These are phyloP conservation scores for Rhea americana DNA, from an alignment of 2,113 vertebrate genomes.

Conservation along the genomic window DNA sequence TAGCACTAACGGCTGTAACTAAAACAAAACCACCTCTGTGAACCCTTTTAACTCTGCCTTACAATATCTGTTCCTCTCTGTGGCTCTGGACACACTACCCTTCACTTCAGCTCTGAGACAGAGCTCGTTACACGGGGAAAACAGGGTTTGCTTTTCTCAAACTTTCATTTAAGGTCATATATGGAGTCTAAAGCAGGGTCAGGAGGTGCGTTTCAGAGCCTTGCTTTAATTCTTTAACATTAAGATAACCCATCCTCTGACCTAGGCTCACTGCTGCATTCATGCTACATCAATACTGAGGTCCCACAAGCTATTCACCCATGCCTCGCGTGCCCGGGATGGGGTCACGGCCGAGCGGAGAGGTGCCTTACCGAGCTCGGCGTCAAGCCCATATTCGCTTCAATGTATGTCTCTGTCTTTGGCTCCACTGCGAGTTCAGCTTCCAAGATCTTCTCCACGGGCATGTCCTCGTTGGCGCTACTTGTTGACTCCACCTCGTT, in stretches of 20 bases:
- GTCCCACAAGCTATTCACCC: neutral
- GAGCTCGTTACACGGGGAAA: neutral
- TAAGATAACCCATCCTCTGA: neutral
- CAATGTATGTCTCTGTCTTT: constrained; percentile 97
- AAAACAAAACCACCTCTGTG: neutral
- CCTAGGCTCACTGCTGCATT: neutral
- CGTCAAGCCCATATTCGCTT: constrained; percentile 89
- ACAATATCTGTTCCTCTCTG: neutral
- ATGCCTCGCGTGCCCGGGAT: rapidly evolving
- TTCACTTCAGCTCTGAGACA: neutral
- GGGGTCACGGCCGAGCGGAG: neutral
- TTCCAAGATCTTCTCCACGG: constrained; percentile 97
- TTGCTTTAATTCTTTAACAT: neutral
- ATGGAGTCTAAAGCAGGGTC: neutral
- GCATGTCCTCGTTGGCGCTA: constrained; percentile 96
- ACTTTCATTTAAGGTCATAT: neutral
- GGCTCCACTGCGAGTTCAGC: constrained; percentile 96
- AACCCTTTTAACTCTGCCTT: neutral
- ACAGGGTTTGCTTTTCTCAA: neutral
- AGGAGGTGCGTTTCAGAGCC: neutral
- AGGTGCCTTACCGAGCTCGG: constrained; percentile 89
- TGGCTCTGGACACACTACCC: neutral
- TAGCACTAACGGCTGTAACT: neutral
- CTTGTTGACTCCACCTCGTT: constrained; percentile 93
- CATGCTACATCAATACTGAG: rapidly evolving